Evolutionary conservation across 2,797 vertebrate genomes (phyloP), one percentile per base, ranked within the genome.

Genomic region (Oophaga sylvatica): DNA sequence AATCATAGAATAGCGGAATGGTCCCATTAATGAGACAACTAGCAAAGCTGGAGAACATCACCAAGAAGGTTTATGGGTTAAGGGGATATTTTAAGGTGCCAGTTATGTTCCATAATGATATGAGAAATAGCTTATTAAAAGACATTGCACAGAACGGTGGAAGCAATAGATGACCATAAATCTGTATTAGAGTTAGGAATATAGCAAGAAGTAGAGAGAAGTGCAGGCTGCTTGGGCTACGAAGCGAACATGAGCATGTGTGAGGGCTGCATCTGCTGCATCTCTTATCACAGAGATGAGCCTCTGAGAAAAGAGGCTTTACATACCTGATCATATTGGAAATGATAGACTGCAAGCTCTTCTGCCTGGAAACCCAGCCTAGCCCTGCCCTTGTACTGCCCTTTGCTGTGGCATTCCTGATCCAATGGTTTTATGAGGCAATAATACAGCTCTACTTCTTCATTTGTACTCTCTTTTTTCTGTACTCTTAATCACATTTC

Each of bases 191-290:
- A 29, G 20, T 63, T n/a, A 68, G 35, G n/a, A 45, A 83, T 31
- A 53, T 56, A 62, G n/a, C 22, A 77, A 75, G 20, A 53, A 48
- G 48, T 22, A 76, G 59, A 67, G 17, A 63, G 35, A 76, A 83
- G 60, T 35, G 71, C 48, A 83, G 60, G 77, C 87, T 85, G 83
- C 26, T 41, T 81, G 48, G 48, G 45, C 70, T 59, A 75, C 53
- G 67, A 59, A 88, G 59, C 68, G 53, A 70, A 62, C 81, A 70
- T 68, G 31, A 70, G 59, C 31, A 67, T 73, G 76, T 83, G 78
- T 78, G 87, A 81, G 83, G 60, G 29, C 48, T 77, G 9, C 83
- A 86, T 85, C 83, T 89, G 83, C 83, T 86, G 53, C 48, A 89
- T 89, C 60, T 77, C 79, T 82, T 82, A 86, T 89, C 71, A 67